A percentile compares a stretch with the other conserved stretches of the same genome.
These are phyloP conservation scores for Pluvianellus socialis DNA, from an alignment of 2,113 vertebrate species.

Conservation along the genomic window DNA sequence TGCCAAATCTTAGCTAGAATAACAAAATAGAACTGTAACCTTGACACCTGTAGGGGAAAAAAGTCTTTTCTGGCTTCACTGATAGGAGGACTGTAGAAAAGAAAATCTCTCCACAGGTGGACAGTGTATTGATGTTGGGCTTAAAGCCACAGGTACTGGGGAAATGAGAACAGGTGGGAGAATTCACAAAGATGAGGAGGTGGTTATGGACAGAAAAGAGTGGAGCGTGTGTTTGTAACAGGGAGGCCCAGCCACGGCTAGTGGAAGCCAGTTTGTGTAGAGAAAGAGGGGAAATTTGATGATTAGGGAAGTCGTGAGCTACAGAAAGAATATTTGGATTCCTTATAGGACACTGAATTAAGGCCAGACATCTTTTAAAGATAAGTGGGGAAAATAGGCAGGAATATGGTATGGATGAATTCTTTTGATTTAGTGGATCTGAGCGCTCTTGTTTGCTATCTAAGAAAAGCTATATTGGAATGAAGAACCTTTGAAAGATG, in stretches of 20 bases:
- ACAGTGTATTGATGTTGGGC: neutral
- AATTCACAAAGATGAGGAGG: neutral
- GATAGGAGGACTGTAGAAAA: neutral
- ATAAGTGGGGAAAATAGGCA: neutral
- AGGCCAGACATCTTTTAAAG: neutral
- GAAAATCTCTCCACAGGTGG: neutral
- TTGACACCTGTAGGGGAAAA: neutral
- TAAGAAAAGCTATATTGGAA: neutral
- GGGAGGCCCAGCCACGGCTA: neutral
- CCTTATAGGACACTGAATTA: neutral
- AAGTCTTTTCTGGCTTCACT: neutral
- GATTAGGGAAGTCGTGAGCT: neutral
- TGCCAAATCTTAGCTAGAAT: neutral
- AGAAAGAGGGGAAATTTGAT: neutral
- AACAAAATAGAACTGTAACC: neutral
- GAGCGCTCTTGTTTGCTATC: neutral
- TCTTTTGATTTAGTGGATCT: neutral
- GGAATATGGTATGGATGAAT: neutral
- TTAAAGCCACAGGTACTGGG: neutral
- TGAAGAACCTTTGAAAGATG: neutral
- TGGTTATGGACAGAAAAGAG: neutral
- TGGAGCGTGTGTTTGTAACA: neutral
- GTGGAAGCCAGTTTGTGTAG: neutral
- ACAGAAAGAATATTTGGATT: neutral
- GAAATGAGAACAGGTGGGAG: neutral